Percentiles rank a stretch among this genome's conserved stretches.
Evolutionary conservation across 2,113 vertebrate genomes (phyloP).

Genomic region (Rattus rattus): DNA sequence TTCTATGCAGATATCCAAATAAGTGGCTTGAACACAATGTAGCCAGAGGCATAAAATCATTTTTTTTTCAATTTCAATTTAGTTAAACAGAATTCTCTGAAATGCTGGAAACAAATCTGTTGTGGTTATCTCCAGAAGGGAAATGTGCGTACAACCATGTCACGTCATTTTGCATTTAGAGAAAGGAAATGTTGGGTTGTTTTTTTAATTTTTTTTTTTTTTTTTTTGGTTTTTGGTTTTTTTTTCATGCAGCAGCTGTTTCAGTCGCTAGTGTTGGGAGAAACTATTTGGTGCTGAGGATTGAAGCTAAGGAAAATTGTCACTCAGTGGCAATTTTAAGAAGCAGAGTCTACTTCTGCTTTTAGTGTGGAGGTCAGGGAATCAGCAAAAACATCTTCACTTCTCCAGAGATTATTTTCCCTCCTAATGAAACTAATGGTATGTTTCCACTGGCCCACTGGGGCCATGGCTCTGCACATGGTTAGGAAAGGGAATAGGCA

Average conservation of each 20-base stretch:
- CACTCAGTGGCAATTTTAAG: background rate
- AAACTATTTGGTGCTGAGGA: background rate
- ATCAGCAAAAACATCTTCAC: background rate
- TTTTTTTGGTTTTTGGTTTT: no score
- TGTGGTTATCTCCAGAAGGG: conserved; percentile 13
- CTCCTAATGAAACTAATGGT: background rate
- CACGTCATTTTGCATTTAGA: background rate
- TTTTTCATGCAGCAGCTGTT: background rate
- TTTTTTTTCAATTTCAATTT: conserved; percentile 44
- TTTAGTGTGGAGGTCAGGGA: background rate
- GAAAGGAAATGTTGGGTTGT: background rate
- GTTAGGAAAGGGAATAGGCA: background rate
- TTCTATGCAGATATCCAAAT: conserved; percentile 29
- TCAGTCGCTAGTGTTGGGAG: background rate
- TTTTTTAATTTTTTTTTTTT: background rate
- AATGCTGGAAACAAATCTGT: conserved; percentile 54
- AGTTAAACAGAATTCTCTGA: conserved; percentile 25
- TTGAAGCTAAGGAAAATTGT: conserved; percentile 40
- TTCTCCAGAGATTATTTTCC: background rate
- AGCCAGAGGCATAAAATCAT: conserved; percentile 35
- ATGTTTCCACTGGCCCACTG: background rate
- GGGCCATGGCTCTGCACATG: no score
- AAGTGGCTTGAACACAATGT: background rate
- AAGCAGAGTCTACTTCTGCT: conserved; percentile 1
- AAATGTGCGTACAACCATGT: conserved; percentile 19